Evolutionary conservation across 1,140 invertebrate genomes (phyloP), one percentile per base, ranked within the genome.

Genomic region (Brachionus asplanchnoidis): DNA sequence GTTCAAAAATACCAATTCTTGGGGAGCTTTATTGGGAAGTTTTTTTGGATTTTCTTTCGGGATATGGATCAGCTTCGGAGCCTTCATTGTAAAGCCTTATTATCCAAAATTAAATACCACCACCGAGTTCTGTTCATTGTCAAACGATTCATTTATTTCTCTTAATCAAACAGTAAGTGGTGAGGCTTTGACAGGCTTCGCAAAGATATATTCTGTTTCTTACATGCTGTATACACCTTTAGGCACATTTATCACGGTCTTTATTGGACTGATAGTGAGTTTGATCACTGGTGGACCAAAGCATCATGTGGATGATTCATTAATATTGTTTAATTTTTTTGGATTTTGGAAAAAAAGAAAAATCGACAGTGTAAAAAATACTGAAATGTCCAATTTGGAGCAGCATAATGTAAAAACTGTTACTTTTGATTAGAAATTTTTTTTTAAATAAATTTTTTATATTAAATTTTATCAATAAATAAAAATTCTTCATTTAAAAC

Each of bases 221-320:
- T 97, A 97, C 87, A 92, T 94, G 93, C 93, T 95, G 87, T 93
- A 94, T 78, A 93, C 93, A 12, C 92, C 92, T 36, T 92, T 95
- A 12, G 94, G 93, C 0, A 94, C 94, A 0, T 89, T 95, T 2
- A 85, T 86, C 1, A 85, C 85, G 40, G 75, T 86, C 40, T 85
- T 94, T 3, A 88, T 94, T 12, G 95, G 95, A 1, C 88, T 94
- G 32, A 40, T 93, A 0, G 92, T 94, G 1, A 95, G 94, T 60
- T 89, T 93, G 1, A 85, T 93, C 0, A 94, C 94, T 5, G 70
- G 70, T 42, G 70, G 70, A 23, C 40, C 70, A 46, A 75, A 75
- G 40, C 70, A 75, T 75, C 12, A 75, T 20, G 36, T 46, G 0
- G 70, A 75, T 23, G 70, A 75, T 75, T 23, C 32, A 17, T 75